Conservation (phyloP, 35 echinoderm and acorn worm genomes). For the Heliocidaris tuberculata region DNA sequence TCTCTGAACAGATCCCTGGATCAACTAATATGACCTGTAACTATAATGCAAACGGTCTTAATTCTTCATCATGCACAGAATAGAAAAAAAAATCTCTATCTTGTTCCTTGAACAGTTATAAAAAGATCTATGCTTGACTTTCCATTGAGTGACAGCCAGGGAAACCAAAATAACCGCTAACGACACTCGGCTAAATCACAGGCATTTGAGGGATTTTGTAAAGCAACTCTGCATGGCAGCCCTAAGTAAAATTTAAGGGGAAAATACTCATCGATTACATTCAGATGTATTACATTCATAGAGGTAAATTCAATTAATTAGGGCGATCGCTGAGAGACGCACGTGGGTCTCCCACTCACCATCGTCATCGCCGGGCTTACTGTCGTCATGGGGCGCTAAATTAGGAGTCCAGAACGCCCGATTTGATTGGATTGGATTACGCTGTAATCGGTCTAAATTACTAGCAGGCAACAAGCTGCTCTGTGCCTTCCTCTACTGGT, state of each 20-base stretch:
- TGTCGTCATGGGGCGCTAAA: not conserved
- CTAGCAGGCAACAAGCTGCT: not conserved
- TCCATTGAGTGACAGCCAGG: not conserved
- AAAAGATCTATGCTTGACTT: not conserved
- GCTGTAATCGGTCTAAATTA: not conserved
- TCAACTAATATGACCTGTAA: too few species aligned
- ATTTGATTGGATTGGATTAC: not conserved
- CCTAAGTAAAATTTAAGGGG: not conserved
- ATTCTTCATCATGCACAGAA: too few species aligned
- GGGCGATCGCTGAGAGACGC: not conserved
- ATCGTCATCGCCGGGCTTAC: not conserved
- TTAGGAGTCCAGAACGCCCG: not conserved
- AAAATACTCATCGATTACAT: not conserved
- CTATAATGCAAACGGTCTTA: too few species aligned
- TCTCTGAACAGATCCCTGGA: too few species aligned
- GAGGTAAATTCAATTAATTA: not conserved
- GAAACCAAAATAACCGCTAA: not conserved
- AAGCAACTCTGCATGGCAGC: not conserved
- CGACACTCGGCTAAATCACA: not conserved
- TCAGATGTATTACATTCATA: slow-evolving; percentile 9
- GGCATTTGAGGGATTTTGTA: not conserved
- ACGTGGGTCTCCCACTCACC: not conserved
- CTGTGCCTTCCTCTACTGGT: not conserved
- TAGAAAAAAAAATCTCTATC: not conserved
- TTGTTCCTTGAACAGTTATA: not conserved